Evolutionary conservation across 1,140 invertebrate species (phyloP).

Genomic region (Eufriesea mexicana): DNA sequence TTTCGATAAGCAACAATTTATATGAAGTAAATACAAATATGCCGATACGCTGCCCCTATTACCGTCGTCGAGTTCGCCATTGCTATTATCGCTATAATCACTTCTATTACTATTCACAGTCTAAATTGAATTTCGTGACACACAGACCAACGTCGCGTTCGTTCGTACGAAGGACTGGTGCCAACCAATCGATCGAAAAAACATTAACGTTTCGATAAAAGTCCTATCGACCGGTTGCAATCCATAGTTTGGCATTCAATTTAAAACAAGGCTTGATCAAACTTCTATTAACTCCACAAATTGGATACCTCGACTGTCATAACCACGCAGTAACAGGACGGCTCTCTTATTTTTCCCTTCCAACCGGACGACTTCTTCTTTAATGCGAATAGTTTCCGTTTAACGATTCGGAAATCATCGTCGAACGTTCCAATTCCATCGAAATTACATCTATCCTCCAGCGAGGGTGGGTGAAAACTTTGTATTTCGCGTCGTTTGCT

Average conservation of each 20-base stretch:
- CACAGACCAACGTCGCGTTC: background rate
- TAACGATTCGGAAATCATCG: constrained; percentile 31
- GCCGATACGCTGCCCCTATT: background rate
- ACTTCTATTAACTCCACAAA: constrained; percentile 14
- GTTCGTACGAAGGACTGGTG: background rate
- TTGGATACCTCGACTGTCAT: background rate
- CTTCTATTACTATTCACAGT: constrained; percentile 30
- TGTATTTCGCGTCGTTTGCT: background rate
- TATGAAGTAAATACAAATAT: background rate
- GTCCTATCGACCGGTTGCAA: background rate
- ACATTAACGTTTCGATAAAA: constrained; percentile 59
- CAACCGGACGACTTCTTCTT: background rate
- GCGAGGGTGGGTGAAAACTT: background rate
- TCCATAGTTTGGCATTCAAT: constrained; percentile 19
- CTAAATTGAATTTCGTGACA: constrained; percentile 25
- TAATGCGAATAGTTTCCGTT: constrained; percentile 20
- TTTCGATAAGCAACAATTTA: constrained; percentile 7
- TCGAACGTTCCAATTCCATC: constrained; percentile 23
- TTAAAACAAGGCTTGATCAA: constrained; percentile 22
- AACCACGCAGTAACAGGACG: background rate
- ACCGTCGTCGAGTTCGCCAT: background rate
- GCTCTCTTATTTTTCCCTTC: constrained; percentile 3
- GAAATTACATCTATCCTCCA: constrained; percentile 8
- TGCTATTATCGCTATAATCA: constrained; percentile 13
- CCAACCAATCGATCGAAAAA: constrained; percentile 41